Evolutionary conservation across 2,113 vertebrate genomes (phyloP).

Genomic region (Passer domesticus): DNA sequence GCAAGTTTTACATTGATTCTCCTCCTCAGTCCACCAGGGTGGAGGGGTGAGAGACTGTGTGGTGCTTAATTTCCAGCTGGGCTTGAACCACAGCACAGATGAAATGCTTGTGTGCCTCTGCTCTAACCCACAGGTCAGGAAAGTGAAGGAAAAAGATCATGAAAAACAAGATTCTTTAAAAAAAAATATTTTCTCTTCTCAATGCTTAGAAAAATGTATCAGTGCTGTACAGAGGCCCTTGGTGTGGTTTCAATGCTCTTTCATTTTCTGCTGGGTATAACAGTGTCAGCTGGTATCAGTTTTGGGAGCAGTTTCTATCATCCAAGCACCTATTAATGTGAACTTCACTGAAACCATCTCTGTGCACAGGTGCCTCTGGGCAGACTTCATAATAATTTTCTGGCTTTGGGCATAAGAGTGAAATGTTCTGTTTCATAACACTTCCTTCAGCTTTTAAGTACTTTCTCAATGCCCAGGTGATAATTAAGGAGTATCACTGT

Average conservation of each 20-base stretch:
- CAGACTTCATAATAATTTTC: neutral
- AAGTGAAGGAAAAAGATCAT: neutral
- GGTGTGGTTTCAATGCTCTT: neutral
- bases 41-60: neutral
- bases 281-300: neutral
- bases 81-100: neutral
- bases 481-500: neutral
- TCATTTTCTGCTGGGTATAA: neutral
- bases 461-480: neutral
- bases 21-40: fast-evolving
- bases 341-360: neutral
- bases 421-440: neutral
- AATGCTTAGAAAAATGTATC: neutral
- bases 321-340: neutral
- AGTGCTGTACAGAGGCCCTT: neutral
- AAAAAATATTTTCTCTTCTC: neutral
- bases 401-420: neutral
- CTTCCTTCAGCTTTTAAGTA: neutral
- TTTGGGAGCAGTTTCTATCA: neutral
- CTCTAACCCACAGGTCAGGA: neutral
- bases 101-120: neutral
- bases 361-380: neutral
- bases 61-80: neutral
- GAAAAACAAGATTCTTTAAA: neutral
- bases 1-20: neutral